These are phyloP conservation scores for Caenorhabditis sp. DNA, from an alignment of 2,888 invertebrate genomes.

Conservation along the genomic window DNA sequence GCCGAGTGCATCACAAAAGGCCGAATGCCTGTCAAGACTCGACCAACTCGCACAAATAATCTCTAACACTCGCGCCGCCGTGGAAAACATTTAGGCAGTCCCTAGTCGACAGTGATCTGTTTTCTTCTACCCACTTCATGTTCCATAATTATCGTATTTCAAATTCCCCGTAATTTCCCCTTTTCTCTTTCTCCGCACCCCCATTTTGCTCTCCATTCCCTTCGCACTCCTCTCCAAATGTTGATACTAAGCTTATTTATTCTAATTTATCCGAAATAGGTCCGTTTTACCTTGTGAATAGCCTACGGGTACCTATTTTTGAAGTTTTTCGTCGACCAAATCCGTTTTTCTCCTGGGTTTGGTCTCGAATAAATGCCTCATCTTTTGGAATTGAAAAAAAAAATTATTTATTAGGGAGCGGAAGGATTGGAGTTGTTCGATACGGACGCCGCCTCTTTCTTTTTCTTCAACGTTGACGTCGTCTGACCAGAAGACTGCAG, in stretches of 20 bases:
- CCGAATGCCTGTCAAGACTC: conserved; percentile 37
- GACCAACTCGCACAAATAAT: conserved; percentile 50
- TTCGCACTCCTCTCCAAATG: neutral
- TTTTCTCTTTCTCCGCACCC: conserved; percentile 5
- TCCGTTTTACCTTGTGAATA: conserved; percentile 50
- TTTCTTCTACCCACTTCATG: conserved; percentile 53
- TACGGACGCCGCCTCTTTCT: conserved; percentile 14
- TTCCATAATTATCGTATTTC: conserved; percentile 19
- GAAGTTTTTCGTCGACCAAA: neutral
- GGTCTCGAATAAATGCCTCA: conserved; percentile 16
- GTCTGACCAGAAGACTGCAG: conserved; percentile 28
- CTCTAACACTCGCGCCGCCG: conserved; percentile 40
- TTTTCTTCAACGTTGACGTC: conserved; percentile 19
- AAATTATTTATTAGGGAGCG: conserved; percentile 3
- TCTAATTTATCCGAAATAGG: conserved; percentile 27
- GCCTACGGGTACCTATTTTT: conserved; percentile 49
- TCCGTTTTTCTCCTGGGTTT: neutral
- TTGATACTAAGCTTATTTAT: conserved; percentile 33
- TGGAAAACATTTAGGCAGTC: conserved; percentile 40
- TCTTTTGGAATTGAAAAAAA: conserved; percentile 13
- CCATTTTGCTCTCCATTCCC: neutral
- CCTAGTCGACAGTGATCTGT: neutral
- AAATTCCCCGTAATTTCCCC: neutral
- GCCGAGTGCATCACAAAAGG: conserved; percentile 35
- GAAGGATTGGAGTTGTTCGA: conserved; percentile 7